Evolutionary conservation across 2,113 vertebrate species (phyloP), one percentile per base, ranked within the genome.

Genomic region (Albula goreensis): DNA sequence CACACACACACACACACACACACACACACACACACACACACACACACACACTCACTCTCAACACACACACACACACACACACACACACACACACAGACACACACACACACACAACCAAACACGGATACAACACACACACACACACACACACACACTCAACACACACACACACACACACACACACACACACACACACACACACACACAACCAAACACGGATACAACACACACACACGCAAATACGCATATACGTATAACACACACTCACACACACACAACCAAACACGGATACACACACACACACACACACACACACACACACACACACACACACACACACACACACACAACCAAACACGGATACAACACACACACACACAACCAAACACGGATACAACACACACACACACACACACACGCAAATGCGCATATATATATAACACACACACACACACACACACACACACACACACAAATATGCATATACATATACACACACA

Each of bases 111-210:
- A 56, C 53, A 56, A 6, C 53, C 12, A 56, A 6, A 56, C 53
- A 12, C 53, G 12, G 7, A 56, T 12, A 56, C 53, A 56, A 56
- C 53, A 56, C 53, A 56, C 12, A 56, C 53, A 6, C 17, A 12
- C 57, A 82, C 50, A n/a, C 50, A 57, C 51, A 25, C 31, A 83
- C n/a, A 6, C 4, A 52, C 17, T 31, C 41, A 13, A 48, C 25
- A 63, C 82, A 60, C 82, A 57, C 25, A 82, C 9, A n/a, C 22
- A 52, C 25, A 82, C 52, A 9, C 79, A 81, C 49, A 81, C 79
- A 81, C 79, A 81, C 79, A 81, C 79, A 17, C 11, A 0, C 80
- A 50, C 15, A 25, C 3, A 57, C 25, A 60, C 81, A 84, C 83
- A 84, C 66, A 84, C 31, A 3, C 83, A 60, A 13, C 13, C 3